Conservation (phyloP, 2,888 invertebrate genomes). For the Erebia palarica region DNA sequence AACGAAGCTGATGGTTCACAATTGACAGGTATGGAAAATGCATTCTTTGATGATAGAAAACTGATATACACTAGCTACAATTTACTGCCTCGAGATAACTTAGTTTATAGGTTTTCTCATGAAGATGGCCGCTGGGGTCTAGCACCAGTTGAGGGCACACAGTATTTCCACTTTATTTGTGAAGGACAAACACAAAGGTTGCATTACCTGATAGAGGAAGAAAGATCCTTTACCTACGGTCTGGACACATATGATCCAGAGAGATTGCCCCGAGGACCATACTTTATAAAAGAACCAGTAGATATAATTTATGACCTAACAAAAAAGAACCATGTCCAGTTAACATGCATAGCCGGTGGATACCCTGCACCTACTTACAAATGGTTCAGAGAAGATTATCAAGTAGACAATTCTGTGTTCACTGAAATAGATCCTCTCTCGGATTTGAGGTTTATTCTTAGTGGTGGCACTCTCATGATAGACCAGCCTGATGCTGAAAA, state of each 20-base stretch:
- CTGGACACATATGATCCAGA: slow-evolving; percentile 90
- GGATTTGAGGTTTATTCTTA: slow-evolving; percentile 90
- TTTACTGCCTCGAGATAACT: slow-evolving; percentile 85
- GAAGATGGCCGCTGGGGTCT: slow-evolving; percentile 92
- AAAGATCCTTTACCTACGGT: slow-evolving; percentile 93
- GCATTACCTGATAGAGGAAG: slow-evolving; percentile 87
- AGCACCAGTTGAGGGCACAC: slow-evolving; percentile 89
- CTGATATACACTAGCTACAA: slow-evolving; percentile 72
- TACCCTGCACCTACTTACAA: slow-evolving; percentile 94
- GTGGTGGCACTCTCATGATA: slow-evolving; percentile 95
- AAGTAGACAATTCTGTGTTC: slow-evolving; percentile 88
- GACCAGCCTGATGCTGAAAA: slow-evolving; percentile 90
- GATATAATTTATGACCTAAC: slow-evolving; percentile 92
- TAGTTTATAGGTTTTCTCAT: slow-evolving; percentile 90
- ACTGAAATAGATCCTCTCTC: slow-evolving; percentile 89
- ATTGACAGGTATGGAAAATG: slow-evolving; percentile 89
- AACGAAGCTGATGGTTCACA: slow-evolving; percentile 93
- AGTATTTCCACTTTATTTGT: slow-evolving; percentile 92
- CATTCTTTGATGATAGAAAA: slow-evolving; percentile 86
- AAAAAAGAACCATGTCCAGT: slow-evolving; percentile 88
- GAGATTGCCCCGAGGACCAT: slow-evolving; percentile 93
- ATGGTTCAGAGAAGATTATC: slow-evolving; percentile 95
- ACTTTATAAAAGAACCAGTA: slow-evolving; percentile 92
- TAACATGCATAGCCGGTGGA: slow-evolving; percentile 92
- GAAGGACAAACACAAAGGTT: slow-evolving; percentile 90